phyloP scores from a whole-genome alignment of 2,888 invertebrate species.

The Cryptus armator region DNA sequence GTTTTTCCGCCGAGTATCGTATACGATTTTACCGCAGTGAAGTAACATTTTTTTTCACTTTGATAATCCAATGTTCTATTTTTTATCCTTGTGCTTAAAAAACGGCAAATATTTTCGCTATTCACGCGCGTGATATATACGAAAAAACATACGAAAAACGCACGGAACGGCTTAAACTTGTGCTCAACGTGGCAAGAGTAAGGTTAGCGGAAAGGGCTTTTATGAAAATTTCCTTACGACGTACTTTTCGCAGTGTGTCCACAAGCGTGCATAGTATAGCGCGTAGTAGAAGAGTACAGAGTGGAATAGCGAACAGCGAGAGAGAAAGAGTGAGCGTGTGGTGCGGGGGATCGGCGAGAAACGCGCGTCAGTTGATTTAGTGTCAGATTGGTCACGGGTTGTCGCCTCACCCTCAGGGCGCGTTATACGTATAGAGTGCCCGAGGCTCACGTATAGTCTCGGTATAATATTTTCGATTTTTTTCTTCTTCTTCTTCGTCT shows the following conservation, averaged over 20 bases:
- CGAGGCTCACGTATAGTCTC: constrained; percentile 58
- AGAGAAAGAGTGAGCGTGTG: constrained; percentile 30
- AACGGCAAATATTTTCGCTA: background rate
- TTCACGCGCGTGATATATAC: background rate
- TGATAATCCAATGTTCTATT: too few relatives aligned
- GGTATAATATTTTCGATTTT: constrained; percentile 74
- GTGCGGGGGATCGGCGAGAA: constrained; percentile 69
- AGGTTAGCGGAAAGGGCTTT: constrained; percentile 1
- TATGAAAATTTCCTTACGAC: constrained; percentile 40
- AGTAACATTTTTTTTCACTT: too few relatives aligned
- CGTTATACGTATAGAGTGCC: constrained; percentile 54
- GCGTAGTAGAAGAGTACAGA: constrained; percentile 44
- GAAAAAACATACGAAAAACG: background rate
- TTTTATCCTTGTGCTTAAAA: too few relatives aligned
- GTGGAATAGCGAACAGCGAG: constrained; percentile 20
- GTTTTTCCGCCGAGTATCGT: too few relatives aligned
- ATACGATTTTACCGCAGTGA: too few relatives aligned
- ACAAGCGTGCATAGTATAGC: constrained; percentile 49
- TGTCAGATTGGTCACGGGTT: constrained; percentile 82
- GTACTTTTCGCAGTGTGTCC: background rate
- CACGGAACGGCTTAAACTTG: background rate
- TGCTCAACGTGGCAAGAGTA: constrained; percentile 2
- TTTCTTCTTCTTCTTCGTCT: constrained; percentile 61
- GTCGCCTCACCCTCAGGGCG: constrained; percentile 56
- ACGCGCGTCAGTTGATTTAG: constrained; percentile 82